A percentile compares a stretch with the other conserved stretches of the same genome.
Conservation (phyloP, 1,140 invertebrate genomes). For the Babylonia areolata region DNA sequence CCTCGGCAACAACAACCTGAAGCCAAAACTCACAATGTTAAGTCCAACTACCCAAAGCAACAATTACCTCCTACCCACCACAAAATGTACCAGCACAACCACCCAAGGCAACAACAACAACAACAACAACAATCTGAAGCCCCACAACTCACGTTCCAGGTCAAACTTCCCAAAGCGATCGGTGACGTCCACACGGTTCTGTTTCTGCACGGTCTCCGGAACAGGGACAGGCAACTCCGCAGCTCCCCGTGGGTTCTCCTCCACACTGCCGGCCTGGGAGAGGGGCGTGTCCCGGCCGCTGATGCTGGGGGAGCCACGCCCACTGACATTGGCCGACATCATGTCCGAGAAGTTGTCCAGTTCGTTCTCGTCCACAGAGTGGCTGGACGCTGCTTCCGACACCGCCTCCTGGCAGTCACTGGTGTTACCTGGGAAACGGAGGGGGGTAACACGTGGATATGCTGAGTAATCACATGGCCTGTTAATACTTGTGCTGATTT, state of each 20-base stretch:
- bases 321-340: slow-evolving; percentile 93
- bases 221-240: slow-evolving; percentile 76
- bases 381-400: slow-evolving; percentile 95
- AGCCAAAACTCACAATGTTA: no score
- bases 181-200: slow-evolving; percentile 87
- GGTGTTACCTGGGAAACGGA: slow-evolving; percentile 82
- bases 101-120: no score
- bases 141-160: slow-evolving; percentile 57
- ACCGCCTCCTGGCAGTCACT: slow-evolving; percentile 96
- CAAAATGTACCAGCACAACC: no score
- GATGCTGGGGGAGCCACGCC: slow-evolving; percentile 80
- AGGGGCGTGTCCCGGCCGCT: slow-evolving; percentile 78
- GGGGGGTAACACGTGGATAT: no score
- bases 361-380: slow-evolving; percentile 91
- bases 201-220: slow-evolving; percentile 83
- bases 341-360: slow-evolving; percentile 76
- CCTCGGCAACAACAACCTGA: no score
- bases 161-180: slow-evolving; percentile 99
- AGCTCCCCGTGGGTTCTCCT: slow-evolving; percentile 64
- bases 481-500: no score
- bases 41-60: no score
- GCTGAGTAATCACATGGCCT: no score
- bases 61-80: no score
- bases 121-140: no score
- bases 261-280: slow-evolving; percentile 78